phyloP scores from a whole-genome alignment of 2,797 vertebrate genomes.

The Dicrostonyx torquatus region DNA sequence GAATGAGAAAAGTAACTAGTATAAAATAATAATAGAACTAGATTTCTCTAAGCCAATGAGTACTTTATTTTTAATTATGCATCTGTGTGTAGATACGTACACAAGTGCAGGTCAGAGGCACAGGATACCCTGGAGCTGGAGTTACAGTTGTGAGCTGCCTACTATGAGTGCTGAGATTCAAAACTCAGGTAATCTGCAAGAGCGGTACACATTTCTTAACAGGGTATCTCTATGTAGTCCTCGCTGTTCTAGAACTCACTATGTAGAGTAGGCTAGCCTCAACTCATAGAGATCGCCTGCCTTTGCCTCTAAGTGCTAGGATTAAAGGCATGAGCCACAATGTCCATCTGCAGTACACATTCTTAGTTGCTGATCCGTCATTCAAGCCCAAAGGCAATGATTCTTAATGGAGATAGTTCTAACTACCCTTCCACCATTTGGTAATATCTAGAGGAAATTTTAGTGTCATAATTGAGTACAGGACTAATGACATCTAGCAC shows the following conservation, averaged over 20 bases:
- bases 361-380: neutral
- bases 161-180: neutral
- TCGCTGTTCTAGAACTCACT: neutral
- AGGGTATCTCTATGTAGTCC: neutral
- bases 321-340: neutral
- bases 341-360: neutral
- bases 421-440: neutral
- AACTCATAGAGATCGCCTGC: neutral
- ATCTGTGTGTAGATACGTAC: neutral
- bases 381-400: neutral
- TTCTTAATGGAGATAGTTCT: neutral
- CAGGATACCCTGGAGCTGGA: neutral
- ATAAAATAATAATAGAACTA: neutral
- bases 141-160: neutral
- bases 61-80: neutral
- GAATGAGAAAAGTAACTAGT: neutral
- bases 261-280: neutral
- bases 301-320: neutral
- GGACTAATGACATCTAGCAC: neutral
- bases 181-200: neutral
- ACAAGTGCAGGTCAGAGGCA: neutral
- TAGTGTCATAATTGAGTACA: neutral
- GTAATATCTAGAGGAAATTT: neutral
- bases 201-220: neutral
- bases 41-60: constrained; percentile 22